Evolutionary conservation across 2,888 invertebrate species (phyloP).

Genomic region (Gryllus longicercus): DNA sequence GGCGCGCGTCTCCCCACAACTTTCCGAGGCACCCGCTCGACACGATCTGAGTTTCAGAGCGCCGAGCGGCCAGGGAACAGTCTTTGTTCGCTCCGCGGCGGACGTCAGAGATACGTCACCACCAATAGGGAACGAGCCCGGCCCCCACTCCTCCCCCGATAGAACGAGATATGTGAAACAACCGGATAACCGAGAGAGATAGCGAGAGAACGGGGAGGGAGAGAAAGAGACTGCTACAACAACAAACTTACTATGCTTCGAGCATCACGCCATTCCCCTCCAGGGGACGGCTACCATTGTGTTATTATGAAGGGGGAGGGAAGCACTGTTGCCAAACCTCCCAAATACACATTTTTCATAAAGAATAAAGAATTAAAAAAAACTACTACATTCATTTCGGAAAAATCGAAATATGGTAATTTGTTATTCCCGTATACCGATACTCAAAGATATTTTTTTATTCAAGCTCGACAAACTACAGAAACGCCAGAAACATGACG

Average conservation of each 20-base stretch:
- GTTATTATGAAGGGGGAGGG: slow-evolving; percentile 5
- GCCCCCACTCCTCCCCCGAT: neutral
- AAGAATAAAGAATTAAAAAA: no score
- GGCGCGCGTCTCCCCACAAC: neutral
- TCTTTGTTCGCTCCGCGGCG: neutral
- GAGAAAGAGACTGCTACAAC: slow-evolving; percentile 17
- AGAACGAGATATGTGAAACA: neutral
- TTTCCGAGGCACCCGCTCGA: neutral
- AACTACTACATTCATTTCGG: no score
- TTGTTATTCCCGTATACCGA: no score
- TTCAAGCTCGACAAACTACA: no score
- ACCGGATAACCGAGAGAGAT: neutral
- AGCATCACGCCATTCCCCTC: slow-evolving; percentile 2
- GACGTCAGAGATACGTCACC: slow-evolving; percentile 7
- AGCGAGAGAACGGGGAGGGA: neutral
- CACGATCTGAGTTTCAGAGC: neutral
- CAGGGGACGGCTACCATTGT: slow-evolving; percentile 1
- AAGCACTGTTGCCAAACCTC: neutral
- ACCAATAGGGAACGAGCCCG: neutral
- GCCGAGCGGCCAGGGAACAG: neutral
- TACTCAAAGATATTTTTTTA: no score
- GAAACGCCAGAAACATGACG: no score
- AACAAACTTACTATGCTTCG: neutral
- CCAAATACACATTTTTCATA: no score
- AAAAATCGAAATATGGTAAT: no score